Evolutionary conservation across 2,797 vertebrate genomes (phyloP).

Genomic region (Peromyscus eremicus): DNA sequence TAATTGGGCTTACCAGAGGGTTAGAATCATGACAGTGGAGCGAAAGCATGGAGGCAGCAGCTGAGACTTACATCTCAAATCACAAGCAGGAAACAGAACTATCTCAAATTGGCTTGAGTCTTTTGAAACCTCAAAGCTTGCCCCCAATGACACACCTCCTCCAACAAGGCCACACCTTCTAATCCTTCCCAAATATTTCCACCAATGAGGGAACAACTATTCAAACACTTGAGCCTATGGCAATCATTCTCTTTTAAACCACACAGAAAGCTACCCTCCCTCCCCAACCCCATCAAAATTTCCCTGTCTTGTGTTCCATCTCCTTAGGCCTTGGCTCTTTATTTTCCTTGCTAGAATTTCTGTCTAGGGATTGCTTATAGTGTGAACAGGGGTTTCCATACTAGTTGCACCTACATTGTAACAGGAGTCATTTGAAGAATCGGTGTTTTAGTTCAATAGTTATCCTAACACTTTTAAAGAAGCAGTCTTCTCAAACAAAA

Average conservation of each 20-base stretch:
- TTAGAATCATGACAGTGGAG: neutral
- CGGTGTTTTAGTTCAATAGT: neutral
- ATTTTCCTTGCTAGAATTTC: slow-evolving; percentile 30
- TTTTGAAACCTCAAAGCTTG: neutral
- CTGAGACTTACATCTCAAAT: neutral
- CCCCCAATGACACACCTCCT: neutral
- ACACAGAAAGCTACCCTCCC: neutral
- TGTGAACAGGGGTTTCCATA: neutral
- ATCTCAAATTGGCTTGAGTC: neutral
- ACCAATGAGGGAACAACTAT: neutral
- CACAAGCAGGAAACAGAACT: neutral
- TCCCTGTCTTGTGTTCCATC: neutral
- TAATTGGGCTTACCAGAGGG: neutral
- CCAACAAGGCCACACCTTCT: neutral
- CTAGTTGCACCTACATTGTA: neutral
- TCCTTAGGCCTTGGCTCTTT: neutral
- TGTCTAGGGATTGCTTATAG: neutral
- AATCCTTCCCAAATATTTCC: neutral
- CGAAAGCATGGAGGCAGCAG: too few species aligned
- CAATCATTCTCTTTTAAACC: neutral
- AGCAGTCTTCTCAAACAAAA: slow-evolving; percentile 43
- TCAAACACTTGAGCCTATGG: neutral
- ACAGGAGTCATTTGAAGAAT: slow-evolving; percentile 31
- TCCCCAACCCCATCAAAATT: neutral
- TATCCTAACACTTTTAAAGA: slow-evolving; percentile 38